Evolutionary conservation across 2,797 vertebrate genomes (phyloP), one percentile per base, ranked within the genome.

Genomic region (Serranus cabrilla): DNA sequence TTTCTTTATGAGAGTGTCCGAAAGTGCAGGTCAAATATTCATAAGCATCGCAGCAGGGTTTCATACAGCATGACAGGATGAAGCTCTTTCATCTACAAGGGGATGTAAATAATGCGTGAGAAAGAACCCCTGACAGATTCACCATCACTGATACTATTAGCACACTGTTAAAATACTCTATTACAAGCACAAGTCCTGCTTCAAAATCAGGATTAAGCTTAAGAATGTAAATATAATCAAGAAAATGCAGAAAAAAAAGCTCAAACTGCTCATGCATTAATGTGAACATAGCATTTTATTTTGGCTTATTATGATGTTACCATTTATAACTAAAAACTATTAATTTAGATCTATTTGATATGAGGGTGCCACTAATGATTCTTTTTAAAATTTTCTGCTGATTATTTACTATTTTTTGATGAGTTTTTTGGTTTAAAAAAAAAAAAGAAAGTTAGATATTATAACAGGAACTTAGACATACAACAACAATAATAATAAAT

Each of bases 1-100:
- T 56, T 70, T 65, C 23, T 50, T 23, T 34, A 34, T 21, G n/a
- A 63, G 34, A n/a, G 18, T 49, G 67, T 70, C 78, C 39, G 5
- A 46, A 58, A 31, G 17, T 74, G 49, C 45, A 27, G 72, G 78
- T 85, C 76, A 82, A 76, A 91, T 71, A 87, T 81, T 82, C 52
- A 72, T 80, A 52, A 76, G 78, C 27, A 31, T 71, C 56, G 46
- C 3, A 52, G 68, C 68, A 71, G 71, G 34, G 81, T 63, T 63
- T 78, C 68, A 80, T 71, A 82, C 34, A 34, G 34, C 34, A 9
- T 72, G 64, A 59, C 40, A 72, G 56, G 23, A 27, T 39, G 45
- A 61, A 31, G 50, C 49, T 27, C 11, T 78, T 75, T 89, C 61
- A 76, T 55, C 68, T 60, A 21, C 71, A 52, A 18, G 42, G 45